Evolutionary conservation across 2,888 invertebrate genomes (phyloP).

Genomic region (Schrankia costaestrigalis): DNA sequence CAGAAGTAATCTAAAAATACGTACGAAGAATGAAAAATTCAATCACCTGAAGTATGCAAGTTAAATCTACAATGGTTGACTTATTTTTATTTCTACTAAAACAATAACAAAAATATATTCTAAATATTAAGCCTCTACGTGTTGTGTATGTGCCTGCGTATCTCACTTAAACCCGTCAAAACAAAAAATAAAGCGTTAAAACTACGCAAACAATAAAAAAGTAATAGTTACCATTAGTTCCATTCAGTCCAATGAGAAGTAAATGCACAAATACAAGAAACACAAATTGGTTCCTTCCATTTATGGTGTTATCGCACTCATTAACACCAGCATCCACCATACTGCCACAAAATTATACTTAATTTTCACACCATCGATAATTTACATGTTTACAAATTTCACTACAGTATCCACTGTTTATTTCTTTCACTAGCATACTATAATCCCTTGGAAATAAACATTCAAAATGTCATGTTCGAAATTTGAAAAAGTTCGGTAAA

Average conservation of each 20-base stretch:
- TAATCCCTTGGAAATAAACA: conserved; percentile 20
- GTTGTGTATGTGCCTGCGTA: too few relatives aligned
- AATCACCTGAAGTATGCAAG: too few relatives aligned
- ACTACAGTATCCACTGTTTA: conserved; percentile 38
- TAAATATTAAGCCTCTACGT: too few relatives aligned
- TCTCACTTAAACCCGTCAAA: too few relatives aligned
- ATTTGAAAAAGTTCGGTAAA: conserved; percentile 56
- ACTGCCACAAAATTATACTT: conserved; percentile 71
- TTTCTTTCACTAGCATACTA: conserved; percentile 32
- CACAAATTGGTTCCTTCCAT: conserved; percentile 78
- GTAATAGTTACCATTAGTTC: conserved; percentile 71
- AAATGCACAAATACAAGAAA: conserved; percentile 77
- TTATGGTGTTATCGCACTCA: conserved; percentile 75
- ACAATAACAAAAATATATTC: too few relatives aligned
- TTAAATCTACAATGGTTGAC: too few relatives aligned
- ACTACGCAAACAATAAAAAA: conserved; percentile 18
- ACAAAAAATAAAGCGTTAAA: conserved; percentile 9
- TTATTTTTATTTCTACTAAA: too few relatives aligned
- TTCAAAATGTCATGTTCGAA: conserved; percentile 29
- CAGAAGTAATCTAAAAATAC: too few relatives aligned
- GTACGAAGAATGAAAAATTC: too few relatives aligned
- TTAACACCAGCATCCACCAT: conserved; percentile 78
- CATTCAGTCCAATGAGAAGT: conserved; percentile 76
- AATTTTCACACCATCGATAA: conserved; percentile 65
- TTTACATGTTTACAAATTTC: conserved; percentile 68